A percentile compares a stretch with the other conserved stretches of the same genome.
These are phyloP conservation scores for Pristionchus arcanus DNA, from an alignment of 2,888 invertebrate species.

Conservation along the genomic window DNA sequence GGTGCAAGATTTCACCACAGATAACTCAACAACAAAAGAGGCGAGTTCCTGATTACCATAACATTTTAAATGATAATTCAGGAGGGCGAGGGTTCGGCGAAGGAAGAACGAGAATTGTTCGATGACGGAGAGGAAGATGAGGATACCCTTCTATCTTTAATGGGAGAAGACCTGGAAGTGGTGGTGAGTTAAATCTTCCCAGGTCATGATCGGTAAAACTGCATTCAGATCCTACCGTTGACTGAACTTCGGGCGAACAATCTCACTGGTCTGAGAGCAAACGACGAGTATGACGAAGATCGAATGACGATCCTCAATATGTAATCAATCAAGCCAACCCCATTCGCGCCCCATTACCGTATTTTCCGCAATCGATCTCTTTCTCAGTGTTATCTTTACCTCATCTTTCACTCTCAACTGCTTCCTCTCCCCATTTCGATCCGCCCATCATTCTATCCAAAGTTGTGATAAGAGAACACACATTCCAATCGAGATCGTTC, in stretches of 20 bases:
- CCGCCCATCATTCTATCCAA: too few relatives aligned
- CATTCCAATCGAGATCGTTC: not conserved
- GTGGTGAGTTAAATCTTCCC: not conserved
- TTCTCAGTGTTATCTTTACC: not conserved
- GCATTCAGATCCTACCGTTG: not conserved
- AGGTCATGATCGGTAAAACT: not conserved
- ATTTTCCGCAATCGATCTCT: not conserved
- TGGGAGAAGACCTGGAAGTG: not conserved
- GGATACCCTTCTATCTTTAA: not conserved
- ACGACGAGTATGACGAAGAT: not conserved
- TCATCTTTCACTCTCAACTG: not conserved
- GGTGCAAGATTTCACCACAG: too few relatives aligned
- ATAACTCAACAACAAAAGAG: too few relatives aligned
- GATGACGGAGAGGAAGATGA: not conserved
- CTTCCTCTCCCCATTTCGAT: not conserved
- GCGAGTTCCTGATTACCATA: too few relatives aligned
- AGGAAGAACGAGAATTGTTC: not conserved
- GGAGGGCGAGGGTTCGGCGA: too few relatives aligned
- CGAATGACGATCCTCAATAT: not conserved
- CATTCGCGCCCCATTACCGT: not conserved
- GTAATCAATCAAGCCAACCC: not conserved
- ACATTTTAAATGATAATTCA: too few relatives aligned
- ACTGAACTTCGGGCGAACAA: not conserved
- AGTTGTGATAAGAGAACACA: not conserved
- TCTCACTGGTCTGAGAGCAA: not conserved